Evolutionary conservation across 2,888 invertebrate genomes (phyloP).

Genomic region (Folsomia manolachei): DNA sequence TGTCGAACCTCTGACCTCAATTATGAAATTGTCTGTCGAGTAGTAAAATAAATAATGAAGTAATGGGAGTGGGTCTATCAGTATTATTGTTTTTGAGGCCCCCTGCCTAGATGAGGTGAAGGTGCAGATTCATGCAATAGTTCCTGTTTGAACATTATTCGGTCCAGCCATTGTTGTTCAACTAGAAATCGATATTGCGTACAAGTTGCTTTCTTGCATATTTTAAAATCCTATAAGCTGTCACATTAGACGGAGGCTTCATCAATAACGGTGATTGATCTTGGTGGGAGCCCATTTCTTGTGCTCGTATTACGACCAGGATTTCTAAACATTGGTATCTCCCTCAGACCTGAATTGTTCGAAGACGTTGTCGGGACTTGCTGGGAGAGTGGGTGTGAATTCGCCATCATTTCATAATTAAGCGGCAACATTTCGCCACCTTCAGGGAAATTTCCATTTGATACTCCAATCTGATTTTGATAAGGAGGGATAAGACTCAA

Average conservation of each 20-base stretch:
- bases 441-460: neutral
- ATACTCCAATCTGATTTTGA: conserved; percentile 24
- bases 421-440: neutral
- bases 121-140: neutral
- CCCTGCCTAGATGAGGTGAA: neutral
- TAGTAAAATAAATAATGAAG: neutral
- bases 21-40: neutral
- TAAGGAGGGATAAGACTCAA: conserved; percentile 17
- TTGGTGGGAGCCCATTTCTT: conserved; percentile 56
- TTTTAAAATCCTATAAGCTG: neutral
- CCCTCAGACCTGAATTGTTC: conserved; percentile 9
- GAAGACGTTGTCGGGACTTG: neutral
- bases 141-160: too few relatives aligned
- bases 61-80: too few relatives aligned
- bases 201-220: too few relatives aligned
- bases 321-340: conserved; percentile 33
- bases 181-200: too few relatives aligned
- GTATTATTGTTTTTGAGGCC: neutral
- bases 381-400: neutral
- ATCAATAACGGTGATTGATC: conserved; percentile 74
- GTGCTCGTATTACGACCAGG: conserved; percentile 51
- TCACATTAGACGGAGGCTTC: conserved; percentile 61
- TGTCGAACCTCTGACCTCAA: neutral
- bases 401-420: neutral
- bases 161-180: too few relatives aligned